Conservation (phyloP, 2,113 vertebrate genomes). For the Bubo scandiacus region DNA sequence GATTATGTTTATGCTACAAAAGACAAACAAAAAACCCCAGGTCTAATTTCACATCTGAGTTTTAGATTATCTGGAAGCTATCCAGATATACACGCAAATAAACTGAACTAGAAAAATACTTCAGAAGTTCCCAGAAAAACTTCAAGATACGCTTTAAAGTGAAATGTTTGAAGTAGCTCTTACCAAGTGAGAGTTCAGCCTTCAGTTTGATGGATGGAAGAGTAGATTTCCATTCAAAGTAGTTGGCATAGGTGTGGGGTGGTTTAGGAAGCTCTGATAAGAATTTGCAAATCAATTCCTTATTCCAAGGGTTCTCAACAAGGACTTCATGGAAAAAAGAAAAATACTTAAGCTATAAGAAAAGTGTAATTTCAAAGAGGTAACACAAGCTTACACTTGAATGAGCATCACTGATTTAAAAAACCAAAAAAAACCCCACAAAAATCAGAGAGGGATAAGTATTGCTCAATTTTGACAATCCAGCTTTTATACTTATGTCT, state of each 20-base stretch:
- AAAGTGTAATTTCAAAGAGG: background rate
- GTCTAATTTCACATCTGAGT: background rate
- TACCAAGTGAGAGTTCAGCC: conserved; percentile 81
- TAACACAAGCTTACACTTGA: background rate
- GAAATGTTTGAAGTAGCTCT: background rate
- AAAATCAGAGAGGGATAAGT: background rate
- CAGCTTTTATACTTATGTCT: background rate
- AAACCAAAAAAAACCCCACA: background rate
- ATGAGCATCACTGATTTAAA: background rate
- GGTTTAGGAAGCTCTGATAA: conserved; percentile 77
- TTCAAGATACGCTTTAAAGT: background rate
- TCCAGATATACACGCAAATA: background rate
- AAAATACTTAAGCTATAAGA: background rate
- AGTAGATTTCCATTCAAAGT: conserved; percentile 73
- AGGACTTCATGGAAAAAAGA: conserved; percentile 34
- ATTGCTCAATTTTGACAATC: background rate
- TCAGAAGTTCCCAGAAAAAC: background rate
- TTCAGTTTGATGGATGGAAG: conserved; percentile 81
- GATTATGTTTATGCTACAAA: background rate
- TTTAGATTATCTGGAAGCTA: background rate
- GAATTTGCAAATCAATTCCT: conserved; percentile 73
- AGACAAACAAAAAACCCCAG: background rate
- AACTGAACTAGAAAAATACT: background rate
- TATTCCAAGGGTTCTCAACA: conserved; percentile 88
- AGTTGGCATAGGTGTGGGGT: conserved; percentile 72